phyloP scores from a whole-genome alignment of 2,113 vertebrate genomes.

The Ramphastos sulfuratus region DNA sequence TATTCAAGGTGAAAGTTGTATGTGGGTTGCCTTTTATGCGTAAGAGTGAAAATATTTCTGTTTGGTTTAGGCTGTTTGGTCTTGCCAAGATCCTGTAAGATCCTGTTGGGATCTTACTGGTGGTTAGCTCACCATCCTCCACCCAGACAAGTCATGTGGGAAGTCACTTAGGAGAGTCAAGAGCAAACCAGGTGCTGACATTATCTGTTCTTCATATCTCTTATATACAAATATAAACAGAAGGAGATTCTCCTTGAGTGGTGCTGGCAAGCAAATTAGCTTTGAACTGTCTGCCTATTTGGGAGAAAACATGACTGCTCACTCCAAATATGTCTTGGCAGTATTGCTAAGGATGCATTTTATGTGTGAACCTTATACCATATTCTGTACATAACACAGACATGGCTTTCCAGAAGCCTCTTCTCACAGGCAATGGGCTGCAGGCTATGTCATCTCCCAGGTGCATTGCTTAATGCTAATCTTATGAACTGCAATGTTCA shows the following conservation, averaged over 20 bases:
- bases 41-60: background rate
- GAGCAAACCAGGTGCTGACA: constrained; percentile 33
- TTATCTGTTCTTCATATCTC: constrained; percentile 22
- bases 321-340: constrained; percentile 36
- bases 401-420: background rate
- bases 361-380: background rate
- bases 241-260: background rate
- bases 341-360: constrained; percentile 12
- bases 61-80: background rate
- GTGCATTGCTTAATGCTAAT: constrained; percentile 29
- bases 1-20: constrained; percentile 15
- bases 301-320: background rate
- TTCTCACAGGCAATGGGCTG: constrained; percentile 2
- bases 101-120: background rate
- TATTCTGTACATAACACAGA: background rate
- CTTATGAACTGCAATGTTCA: constrained; percentile 30
- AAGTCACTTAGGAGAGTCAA: constrained; percentile 27
- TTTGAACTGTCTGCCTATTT: constrained; percentile 37
- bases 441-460: constrained; percentile 42
- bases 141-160: constrained; percentile 1
- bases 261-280: background rate
- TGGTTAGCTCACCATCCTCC: constrained; percentile 2
- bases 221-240: constrained; percentile 32
- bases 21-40: background rate
- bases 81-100: background rate